Percentiles rank a stretch among this genome's conserved stretches.
Conservation (phyloP, 2,797 vertebrate genomes). For the Eulemur coronatus region DNA sequence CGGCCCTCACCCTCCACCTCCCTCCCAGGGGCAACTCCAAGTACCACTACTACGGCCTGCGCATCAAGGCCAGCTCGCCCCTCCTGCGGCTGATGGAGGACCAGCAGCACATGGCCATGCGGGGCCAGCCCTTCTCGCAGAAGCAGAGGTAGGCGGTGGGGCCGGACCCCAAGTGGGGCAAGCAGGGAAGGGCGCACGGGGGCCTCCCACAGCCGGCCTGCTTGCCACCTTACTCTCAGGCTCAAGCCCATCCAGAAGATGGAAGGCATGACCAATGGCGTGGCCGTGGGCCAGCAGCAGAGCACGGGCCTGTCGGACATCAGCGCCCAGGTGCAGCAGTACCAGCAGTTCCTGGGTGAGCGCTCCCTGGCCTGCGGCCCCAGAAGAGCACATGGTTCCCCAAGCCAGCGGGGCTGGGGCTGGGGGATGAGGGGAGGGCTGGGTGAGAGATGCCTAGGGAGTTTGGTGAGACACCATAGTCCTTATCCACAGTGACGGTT, state of each 20-base stretch:
- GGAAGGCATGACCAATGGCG: constrained; percentile 92
- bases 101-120: constrained; percentile 95
- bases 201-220: background rate
- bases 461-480: background rate
- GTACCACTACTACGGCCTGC: constrained; percentile 96
- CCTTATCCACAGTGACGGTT: background rate
- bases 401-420: background rate
- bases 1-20: background rate
- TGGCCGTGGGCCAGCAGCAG: constrained; percentile 87
- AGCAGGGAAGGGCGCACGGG: background rate
- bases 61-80: constrained; percentile 94
- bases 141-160: constrained; percentile 89
- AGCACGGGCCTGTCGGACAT: constrained; percentile 89
- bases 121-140: constrained; percentile 94
- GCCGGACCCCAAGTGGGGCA: accelerated
- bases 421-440: background rate
- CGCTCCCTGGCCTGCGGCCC: background rate
- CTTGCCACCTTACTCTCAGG: constrained; percentile 78
- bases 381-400: background rate
- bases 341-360: constrained; percentile 97
- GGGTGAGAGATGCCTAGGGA: background rate
- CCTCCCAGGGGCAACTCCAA: constrained; percentile 93
- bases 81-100: constrained; percentile 94
- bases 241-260: constrained; percentile 93
- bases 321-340: constrained; percentile 95